Conservation (phyloP, 2,888 invertebrate species). For the Dicyrtoma fusca region DNA sequence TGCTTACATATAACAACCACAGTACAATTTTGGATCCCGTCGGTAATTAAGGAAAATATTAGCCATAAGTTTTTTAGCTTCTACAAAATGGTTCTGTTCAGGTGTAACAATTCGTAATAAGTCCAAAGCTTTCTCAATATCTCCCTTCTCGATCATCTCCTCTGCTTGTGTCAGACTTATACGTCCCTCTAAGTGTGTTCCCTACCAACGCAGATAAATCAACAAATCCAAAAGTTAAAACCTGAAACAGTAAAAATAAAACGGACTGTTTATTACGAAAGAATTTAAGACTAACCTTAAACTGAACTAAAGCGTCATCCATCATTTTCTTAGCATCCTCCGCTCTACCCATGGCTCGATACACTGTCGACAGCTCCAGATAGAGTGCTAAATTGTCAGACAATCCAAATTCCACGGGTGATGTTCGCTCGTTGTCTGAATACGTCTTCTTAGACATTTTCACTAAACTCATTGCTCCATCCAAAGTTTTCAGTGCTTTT, state of each 20-base stretch:
- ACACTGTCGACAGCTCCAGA: conserved; percentile 80
- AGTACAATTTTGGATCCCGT: conserved; percentile 83
- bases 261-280: not conserved
- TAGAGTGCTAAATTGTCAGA: conserved; percentile 84
- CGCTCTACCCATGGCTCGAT: conserved; percentile 70
- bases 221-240: not conserved
- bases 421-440: conserved; percentile 35
- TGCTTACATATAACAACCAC: conserved; percentile 72
- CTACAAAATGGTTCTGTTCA: conserved; percentile 80
- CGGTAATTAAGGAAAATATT: conserved; percentile 84
- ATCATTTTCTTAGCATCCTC: conserved; percentile 81
- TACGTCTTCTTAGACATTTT: conserved; percentile 58
- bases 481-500: conserved; percentile 75
- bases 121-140: conserved; percentile 79
- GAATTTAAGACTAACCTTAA: conserved; percentile 47
- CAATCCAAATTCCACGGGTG: conserved; percentile 63
- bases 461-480: conserved; percentile 71
- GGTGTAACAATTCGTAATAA: conserved; percentile 76
- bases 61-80: conserved; percentile 73
- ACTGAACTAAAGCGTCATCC: conserved; percentile 67
- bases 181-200: conserved; percentile 82
- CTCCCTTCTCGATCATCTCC: conserved; percentile 76
- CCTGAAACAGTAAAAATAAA: conserved; percentile 57
- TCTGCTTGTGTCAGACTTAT: conserved; percentile 85
- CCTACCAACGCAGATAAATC: no score